Evolutionary conservation across 2,797 vertebrate species (phyloP).

Genomic region (Syndactyla subalaris): DNA sequence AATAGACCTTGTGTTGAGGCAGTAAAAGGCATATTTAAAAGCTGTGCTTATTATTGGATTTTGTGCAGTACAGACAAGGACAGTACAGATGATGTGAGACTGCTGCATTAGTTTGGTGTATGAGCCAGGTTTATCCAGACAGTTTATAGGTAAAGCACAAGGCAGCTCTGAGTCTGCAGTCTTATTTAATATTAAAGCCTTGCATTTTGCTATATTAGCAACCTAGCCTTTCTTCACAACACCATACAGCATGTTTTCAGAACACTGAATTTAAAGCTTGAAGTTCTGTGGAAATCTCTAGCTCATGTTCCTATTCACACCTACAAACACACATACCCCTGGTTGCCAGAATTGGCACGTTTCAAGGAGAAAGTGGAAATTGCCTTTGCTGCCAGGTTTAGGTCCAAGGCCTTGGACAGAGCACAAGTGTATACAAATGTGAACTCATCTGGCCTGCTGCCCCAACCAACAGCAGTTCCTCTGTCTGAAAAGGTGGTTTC

Average conservation of each 20-base stretch:
- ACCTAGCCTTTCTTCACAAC: conserved; percentile 28
- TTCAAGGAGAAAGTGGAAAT: neutral
- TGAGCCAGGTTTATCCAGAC: neutral
- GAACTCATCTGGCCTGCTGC: neutral
- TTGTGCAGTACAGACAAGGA: neutral
- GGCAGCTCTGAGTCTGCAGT: neutral
- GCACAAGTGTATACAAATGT: neutral
- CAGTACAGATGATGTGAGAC: neutral
- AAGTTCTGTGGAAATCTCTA: neutral
- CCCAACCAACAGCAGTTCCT: neutral
- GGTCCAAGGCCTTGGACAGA: neutral
- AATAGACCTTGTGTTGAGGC: neutral
- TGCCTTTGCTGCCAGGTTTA: neutral
- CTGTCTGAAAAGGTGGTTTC: neutral
- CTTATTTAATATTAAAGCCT: conserved; percentile 34
- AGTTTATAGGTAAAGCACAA: neutral
- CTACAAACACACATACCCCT: neutral
- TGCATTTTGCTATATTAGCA: conserved; percentile 51
- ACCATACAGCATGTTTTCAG: conserved; percentile 21
- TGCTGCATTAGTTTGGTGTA: neutral
- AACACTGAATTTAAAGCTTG: conserved; percentile 18
- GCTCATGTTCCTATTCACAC: conserved; percentile 27
- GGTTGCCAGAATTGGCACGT: neutral
- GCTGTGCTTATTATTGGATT: neutral
- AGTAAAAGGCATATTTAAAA: conserved; percentile 9